Conservation (phyloP, 2,113 vertebrate genomes). For the Dipodomys ordii region DNA sequence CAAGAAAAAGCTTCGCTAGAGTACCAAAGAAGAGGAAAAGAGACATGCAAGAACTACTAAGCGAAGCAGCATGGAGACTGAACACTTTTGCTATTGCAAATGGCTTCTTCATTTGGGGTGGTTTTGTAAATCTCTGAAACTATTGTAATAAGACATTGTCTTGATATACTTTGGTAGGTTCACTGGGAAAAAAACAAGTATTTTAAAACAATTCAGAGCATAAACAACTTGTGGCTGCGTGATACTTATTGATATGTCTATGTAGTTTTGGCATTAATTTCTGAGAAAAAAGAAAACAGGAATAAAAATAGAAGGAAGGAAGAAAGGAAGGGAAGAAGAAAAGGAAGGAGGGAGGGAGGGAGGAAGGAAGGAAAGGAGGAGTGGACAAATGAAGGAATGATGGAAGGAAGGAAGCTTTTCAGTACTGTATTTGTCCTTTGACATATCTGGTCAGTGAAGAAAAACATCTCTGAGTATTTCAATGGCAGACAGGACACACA, state of each 20-base stretch:
- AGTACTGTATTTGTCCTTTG: background rate
- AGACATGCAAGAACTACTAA: fast-evolving
- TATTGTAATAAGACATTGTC: background rate
- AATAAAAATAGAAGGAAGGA: background rate
- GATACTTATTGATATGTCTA: background rate
- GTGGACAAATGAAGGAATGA: too few species aligned
- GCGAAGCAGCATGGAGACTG: background rate
- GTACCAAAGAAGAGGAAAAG: background rate
- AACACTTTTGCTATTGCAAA: background rate
- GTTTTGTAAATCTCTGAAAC: background rate
- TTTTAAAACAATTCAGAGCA: background rate
- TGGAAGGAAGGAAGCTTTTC: background rate
- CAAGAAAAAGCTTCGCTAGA: background rate
- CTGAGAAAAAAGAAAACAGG: background rate
- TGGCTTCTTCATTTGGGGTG: background rate
- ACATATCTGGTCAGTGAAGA: background rate
- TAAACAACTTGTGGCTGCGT: background rate
- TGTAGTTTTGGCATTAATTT: background rate
- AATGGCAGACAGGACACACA: background rate
- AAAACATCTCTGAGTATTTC: background rate
- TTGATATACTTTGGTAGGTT: too few species aligned
- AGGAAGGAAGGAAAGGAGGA: too few species aligned
- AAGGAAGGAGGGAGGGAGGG: too few species aligned
- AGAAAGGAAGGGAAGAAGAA: background rate
- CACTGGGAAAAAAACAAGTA: background rate